A percentile compares a stretch with the other conserved stretches of the same genome.
phyloP scores from a whole-genome alignment of 2,113 vertebrate genomes.

The Cranoglanis bouderius region DNA sequence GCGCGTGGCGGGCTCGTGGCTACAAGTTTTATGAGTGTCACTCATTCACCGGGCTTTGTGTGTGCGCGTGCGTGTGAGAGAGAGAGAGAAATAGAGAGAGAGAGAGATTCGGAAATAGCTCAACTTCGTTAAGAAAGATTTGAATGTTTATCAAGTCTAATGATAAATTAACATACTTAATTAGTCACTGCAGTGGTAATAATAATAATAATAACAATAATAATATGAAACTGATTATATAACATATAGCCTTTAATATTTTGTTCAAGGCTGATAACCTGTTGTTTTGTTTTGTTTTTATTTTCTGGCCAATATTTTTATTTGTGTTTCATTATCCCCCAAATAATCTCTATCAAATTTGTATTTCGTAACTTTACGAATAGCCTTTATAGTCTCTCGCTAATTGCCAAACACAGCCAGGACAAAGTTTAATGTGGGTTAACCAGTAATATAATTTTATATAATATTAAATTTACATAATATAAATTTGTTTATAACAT shows the following conservation, averaged over 20 bases:
- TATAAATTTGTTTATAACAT: neutral
- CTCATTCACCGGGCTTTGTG: constrained; percentile 44
- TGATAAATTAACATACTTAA: neutral
- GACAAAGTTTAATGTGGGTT: neutral
- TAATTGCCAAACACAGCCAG: neutral
- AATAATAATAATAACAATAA: neutral
- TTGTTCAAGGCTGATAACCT: neutral
- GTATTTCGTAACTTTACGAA: neutral
- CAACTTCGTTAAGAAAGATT: constrained; percentile 2
- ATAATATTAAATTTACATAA: too few relatives aligned
- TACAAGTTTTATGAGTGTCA: constrained; percentile 60
- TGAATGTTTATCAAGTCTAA: neutral
- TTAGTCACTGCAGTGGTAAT: neutral
- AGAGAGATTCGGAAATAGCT: neutral
- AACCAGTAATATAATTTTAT: neutral
- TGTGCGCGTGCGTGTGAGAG: constrained; percentile 48
- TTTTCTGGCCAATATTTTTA: neutral
- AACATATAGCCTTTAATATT: neutral
- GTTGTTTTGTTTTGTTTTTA: neutral
- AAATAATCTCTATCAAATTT: neutral
- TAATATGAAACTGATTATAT: neutral
- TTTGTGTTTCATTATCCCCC: neutral
- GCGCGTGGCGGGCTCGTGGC: constrained; percentile 79
- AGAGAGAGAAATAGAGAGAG: neutral
- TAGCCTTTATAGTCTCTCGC: neutral